Evolutionary conservation across 2,113 vertebrate genomes (phyloP), one percentile per base, ranked within the genome.

Genomic region (Salvelinus sp.): DNA sequence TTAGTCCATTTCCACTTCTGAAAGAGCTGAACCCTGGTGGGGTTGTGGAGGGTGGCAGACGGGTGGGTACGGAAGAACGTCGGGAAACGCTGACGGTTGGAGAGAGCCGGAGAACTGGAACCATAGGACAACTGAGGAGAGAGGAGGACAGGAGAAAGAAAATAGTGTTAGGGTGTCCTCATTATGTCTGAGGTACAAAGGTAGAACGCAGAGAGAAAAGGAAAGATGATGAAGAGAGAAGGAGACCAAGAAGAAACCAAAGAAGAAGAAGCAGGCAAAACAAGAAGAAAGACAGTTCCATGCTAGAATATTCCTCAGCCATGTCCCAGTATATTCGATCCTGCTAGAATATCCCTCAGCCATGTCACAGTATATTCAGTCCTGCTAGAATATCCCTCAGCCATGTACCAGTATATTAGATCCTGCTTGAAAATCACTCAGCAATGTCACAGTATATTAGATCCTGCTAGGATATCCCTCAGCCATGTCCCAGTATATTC

Each of bases 1-100:
- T 96, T 97, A 66, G 95, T 97, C 97, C 97, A 98, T 66, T 95
- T 95, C 96, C 96, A 98, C 88, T 97, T 97, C 86, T 96, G 94
- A 88, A 98, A 98, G 64, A 98, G 96, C 88, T 94, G 94, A 85
- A 98, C 97, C 0, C 97, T 91, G 63, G 97, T 98, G 68, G 97
- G 97, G 87, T 98, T 98, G 91, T 98, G 97, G 50, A 97, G 94
- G 0, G 96, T 98, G 86, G 97, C 97, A 0, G 96, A 97, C 0
- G 97, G 96, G 74, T 97, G 97, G 0, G 96, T 98, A 66, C 96
- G 95, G 91, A 98, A 98, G 88, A 98, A 98, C 0, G 96, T 97
- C 13, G 96, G 96, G 79, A 98, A 97, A 1, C 96, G 96, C 89
- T 96, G 96, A 5, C 97, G 95, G 85, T 98, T 98, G 69, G 97